Evolutionary conservation across 2,888 invertebrate genomes (phyloP), one percentile per base, ranked within the genome.

Genomic region (Linnaemya tessellans): DNA sequence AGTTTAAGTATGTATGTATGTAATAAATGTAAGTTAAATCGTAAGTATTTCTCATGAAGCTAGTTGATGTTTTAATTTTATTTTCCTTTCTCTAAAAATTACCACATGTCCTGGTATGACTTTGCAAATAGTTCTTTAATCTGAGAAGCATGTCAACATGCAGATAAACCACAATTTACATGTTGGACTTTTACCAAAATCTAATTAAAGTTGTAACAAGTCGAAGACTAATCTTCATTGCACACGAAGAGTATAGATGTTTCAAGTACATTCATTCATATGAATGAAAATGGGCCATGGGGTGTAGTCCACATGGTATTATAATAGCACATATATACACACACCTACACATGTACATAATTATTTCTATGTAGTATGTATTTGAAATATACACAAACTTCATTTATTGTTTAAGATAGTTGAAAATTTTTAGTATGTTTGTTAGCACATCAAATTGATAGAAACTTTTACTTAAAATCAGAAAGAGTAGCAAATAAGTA

Each of bases 161-260:
- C 49, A 60, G 80, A 80, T 80, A 80, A 80, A 74, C 80, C 80
- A 80, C 80, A 80, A 67, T 80, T 73, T 80, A 74, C 80, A 80
- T 80, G 73, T 64, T 80, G 80, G 73, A 74, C 80, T 80, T 80
- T 68, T 74, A 80, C 74, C 80, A 80, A 80, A 80, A 80, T 80
- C 80, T 80, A 80, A 80, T 80, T 80, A 80, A 80, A 80, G 73
- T 80, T 80, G 74, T 74, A 80, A 80, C 80, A 80, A 80, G 74
- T 68, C 80, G 74, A 74, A 80, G 67, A 80, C 80, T 80, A 80
- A 74, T 80, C 80, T 67, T 74, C 25, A 20, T 49, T 80, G 58
- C 30, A 67, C 38, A 54, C 18, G 41, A 49, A 67, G 49, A 49
- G 10, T 60, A 11, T 38, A 18, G n/a, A 60, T 20, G 10, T 8